These are phyloP conservation scores for Megaceryle maxima DNA, from an alignment of 2,113 vertebrate genomes.

Conservation along the genomic window DNA sequence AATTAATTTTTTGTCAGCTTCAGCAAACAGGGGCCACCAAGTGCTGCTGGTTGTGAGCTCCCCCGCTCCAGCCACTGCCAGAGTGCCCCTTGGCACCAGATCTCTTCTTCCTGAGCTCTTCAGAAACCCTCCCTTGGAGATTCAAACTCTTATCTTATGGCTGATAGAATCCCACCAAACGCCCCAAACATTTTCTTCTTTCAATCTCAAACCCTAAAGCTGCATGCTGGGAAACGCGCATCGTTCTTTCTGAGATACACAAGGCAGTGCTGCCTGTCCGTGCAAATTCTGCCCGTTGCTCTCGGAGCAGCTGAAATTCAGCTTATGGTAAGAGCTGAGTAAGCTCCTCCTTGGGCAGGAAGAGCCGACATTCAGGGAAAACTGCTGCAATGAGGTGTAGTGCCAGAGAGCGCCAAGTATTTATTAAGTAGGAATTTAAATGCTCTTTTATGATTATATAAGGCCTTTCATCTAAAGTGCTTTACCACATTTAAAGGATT, in stretches of 20 bases:
- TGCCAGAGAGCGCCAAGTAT: neutral
- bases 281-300: neutral
- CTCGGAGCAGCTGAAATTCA: neutral
- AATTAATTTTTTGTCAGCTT: neutral
- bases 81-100: neutral
- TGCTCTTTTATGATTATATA: neutral
- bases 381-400: neutral
- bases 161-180: neutral
- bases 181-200: neutral
- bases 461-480: slow-evolving; percentile 36
- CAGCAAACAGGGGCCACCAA: neutral
- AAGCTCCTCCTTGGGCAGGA: neutral
- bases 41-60: neutral
- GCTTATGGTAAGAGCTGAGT: neutral
- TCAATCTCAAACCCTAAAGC: neutral
- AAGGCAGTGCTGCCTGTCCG: neutral
- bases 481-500: neutral
- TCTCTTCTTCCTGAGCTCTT: neutral
- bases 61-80: neutral
- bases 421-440: slow-evolving; percentile 35
- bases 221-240: accelerated
- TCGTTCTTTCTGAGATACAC: accelerated
- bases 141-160: neutral
- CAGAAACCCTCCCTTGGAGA: neutral
- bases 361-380: neutral